Conservation (phyloP, 2,113 vertebrate genomes). For the Grammomys surdaster region DNA sequence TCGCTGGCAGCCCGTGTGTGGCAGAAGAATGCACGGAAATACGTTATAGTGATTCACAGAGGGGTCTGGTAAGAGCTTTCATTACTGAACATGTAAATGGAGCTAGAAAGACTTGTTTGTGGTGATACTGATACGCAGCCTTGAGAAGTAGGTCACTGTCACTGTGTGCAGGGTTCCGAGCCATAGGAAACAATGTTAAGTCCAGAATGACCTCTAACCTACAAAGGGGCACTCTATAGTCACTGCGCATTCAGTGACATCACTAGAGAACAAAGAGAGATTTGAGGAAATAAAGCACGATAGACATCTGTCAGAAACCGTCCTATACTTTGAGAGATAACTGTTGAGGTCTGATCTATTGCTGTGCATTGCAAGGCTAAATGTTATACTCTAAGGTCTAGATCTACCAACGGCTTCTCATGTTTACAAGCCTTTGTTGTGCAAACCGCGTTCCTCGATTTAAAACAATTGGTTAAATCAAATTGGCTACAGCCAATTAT, state of each 20-base stretch:
- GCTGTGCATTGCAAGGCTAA: no score
- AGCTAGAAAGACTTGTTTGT: not conserved
- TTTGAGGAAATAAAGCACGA: not conserved
- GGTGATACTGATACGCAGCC: not conserved
- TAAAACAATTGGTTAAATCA: no score
- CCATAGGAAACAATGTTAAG: not conserved
- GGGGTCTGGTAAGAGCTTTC: not conserved
- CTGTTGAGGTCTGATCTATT: no score
- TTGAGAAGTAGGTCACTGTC: not conserved
- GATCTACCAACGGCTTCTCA: no score
- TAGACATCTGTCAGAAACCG: not conserved
- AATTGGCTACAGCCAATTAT: no score
- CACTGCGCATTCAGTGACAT: not conserved
- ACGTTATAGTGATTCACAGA: not conserved
- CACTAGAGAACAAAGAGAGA: not conserved
- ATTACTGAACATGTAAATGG: not conserved
- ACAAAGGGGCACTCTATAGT: not conserved
- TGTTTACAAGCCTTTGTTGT: no score
- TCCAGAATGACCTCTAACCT: not conserved
- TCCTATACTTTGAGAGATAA: not conserved
- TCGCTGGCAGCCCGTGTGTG: not conserved
- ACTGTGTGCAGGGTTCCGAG: not conserved
- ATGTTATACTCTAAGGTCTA: no score
- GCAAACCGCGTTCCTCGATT: no score
- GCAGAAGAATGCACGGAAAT: not conserved